Percentiles rank a stretch among this genome's conserved stretches.
Evolutionary conservation across 2,888 invertebrate genomes (phyloP).

Genomic region (Thymelicus acteon): DNA sequence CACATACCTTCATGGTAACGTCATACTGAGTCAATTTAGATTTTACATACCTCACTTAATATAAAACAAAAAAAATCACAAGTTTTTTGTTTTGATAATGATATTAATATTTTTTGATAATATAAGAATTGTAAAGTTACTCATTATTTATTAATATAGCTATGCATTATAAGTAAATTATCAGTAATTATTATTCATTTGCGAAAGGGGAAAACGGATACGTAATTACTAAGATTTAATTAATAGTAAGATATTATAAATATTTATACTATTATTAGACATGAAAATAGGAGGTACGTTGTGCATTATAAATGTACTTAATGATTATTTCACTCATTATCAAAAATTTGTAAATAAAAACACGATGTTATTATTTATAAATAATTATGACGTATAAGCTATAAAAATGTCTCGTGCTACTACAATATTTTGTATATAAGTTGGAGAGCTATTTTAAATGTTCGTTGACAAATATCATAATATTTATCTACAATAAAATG

Average conservation of each 20-base stretch:
- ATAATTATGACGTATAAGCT: no score
- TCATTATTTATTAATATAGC: slow-evolving; percentile 6
- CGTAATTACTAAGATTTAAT: slow-evolving; percentile 71
- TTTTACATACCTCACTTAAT: not conserved
- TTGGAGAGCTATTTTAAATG: no score
- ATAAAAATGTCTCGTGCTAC: no score
- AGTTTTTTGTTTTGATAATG: no score
- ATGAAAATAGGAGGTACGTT: not conserved
- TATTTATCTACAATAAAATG: no score
- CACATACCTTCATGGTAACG: no score
- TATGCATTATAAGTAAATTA: slow-evolving; percentile 15
- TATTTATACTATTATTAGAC: not conserved
- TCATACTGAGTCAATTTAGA: not conserved
- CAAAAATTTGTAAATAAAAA: no score
- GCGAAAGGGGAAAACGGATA: slow-evolving; percentile 81
- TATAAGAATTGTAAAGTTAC: slow-evolving; percentile 11
- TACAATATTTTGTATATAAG: no score
- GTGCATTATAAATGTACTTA: not conserved
- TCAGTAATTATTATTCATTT: slow-evolving; percentile 46
- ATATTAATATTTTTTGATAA: not conserved
- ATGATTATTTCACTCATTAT: not conserved
- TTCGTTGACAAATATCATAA: no score
- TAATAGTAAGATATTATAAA: slow-evolving; percentile 42
- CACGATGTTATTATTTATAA: no score
- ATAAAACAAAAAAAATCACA: no score